Evolutionary conservation across 2,113 vertebrate genomes (phyloP).

Genomic region (Oncorhynchus mykiss): DNA sequence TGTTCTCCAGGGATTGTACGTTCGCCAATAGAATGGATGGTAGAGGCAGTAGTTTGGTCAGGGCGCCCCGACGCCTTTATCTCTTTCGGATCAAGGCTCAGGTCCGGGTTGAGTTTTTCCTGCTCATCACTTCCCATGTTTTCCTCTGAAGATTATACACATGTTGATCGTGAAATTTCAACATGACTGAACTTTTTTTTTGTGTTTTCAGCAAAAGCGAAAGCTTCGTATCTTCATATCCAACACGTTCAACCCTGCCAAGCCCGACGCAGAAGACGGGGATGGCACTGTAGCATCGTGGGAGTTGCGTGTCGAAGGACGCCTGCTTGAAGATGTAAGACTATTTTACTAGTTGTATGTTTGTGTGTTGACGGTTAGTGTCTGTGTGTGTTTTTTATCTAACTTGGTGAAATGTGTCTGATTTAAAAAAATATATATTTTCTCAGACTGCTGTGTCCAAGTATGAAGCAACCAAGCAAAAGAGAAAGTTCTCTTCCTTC

Average conservation of each 20-base stretch:
- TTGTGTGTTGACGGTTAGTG: background rate
- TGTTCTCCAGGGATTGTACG: too few species aligned
- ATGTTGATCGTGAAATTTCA: too few species aligned
- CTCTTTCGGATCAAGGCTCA: too few species aligned
- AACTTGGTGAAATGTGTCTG: background rate
- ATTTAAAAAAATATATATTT: background rate
- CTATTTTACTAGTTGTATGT: background rate
- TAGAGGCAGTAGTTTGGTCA: too few species aligned
- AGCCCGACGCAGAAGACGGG: slow-evolving; percentile 94
- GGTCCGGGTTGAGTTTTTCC: too few species aligned
- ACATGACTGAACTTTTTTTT: background rate
- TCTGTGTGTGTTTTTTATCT: background rate
- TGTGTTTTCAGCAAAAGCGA: slow-evolving; percentile 87
- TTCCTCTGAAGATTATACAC: too few species aligned
- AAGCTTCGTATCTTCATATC: slow-evolving; percentile 99
- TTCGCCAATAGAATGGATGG: too few species aligned
- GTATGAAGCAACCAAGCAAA: slow-evolving; percentile 99
- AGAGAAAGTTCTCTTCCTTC: slow-evolving; percentile 98
- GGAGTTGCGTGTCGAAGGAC: slow-evolving; percentile 96
- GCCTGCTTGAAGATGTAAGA: slow-evolving; percentile 94
- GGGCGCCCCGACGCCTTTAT: too few species aligned
- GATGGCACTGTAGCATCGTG: slow-evolving; percentile 98
- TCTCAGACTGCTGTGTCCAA: slow-evolving; percentile 94
- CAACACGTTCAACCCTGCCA: slow-evolving; percentile 98
- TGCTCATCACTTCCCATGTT: too few species aligned